A percentile compares a stretch with the other conserved stretches of the same genome.
Conservation (phyloP, 2,888 invertebrate genomes). For the Archips crataeganus region DNA sequence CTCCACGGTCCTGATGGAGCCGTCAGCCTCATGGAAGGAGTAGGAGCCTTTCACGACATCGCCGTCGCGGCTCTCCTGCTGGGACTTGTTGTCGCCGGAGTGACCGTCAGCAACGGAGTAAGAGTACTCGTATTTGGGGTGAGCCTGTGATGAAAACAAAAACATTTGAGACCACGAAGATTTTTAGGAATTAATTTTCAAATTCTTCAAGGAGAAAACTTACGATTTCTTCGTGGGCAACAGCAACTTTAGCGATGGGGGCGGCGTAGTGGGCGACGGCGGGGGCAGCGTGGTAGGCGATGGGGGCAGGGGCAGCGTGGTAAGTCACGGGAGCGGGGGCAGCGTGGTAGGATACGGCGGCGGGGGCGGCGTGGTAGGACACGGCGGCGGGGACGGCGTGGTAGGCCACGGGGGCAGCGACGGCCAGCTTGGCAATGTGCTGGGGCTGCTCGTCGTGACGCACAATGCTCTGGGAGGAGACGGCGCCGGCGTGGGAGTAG, state of each 20-base stretch:
- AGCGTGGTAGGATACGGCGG: conserved; percentile 42
- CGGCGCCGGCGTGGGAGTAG: conserved; percentile 41
- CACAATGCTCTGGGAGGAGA: too few relatives aligned
- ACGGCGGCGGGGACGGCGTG: conserved; percentile 36
- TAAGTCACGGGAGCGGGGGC: conserved; percentile 48
- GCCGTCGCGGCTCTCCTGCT: conserved; percentile 78
- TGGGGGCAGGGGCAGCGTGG: conserved; percentile 46
- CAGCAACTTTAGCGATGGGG: conserved; percentile 44
- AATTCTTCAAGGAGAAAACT: background rate
- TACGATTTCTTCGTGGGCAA: conserved; percentile 37
- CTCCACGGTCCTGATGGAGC: conserved; percentile 80
- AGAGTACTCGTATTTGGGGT: conserved; percentile 78
- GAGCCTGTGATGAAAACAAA: conserved; percentile 55
- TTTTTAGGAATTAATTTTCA: too few relatives aligned
- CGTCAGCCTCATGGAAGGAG: conserved; percentile 80
- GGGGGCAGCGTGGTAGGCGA: conserved; percentile 46
- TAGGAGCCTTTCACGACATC: conserved; percentile 85
- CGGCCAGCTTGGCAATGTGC: too few relatives aligned
- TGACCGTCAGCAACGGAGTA: conserved; percentile 78
- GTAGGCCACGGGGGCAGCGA: conserved; percentile 13
- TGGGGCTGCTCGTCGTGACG: too few relatives aligned
- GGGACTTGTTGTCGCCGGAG: conserved; percentile 81
- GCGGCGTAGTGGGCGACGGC: conserved; percentile 51
- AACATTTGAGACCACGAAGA: too few relatives aligned
- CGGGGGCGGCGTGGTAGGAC: conserved; percentile 37